phyloP scores from a whole-genome alignment of 2,797 vertebrate species.

The Malurus leucopterus region DNA sequence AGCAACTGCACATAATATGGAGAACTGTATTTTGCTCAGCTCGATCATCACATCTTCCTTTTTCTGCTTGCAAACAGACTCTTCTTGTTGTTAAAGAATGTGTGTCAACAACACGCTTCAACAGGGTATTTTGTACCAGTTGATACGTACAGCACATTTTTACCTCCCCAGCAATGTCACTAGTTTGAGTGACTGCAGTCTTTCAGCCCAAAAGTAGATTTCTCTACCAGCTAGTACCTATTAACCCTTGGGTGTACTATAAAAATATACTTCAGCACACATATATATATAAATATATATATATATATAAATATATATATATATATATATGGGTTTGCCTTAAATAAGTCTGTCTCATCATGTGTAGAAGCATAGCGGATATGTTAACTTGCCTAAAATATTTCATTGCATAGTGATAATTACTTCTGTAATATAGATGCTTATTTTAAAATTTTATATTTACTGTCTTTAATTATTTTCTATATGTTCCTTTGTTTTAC shows the following conservation, averaged over 20 bases:
- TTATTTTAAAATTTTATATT: not conserved
- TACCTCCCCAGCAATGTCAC: not conserved
- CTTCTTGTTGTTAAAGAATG: conserved; percentile 9
- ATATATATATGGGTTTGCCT: not conserved
- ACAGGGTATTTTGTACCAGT: conserved; percentile 5
- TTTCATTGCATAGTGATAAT: not conserved
- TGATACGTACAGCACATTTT: conserved; percentile 17
- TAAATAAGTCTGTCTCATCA: not conserved
- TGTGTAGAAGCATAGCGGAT: not conserved
- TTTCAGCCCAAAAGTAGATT: not conserved
- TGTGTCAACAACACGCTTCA: conserved; percentile 22
- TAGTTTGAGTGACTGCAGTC: not conserved
- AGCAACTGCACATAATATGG: conserved; percentile 61
- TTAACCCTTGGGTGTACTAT: not conserved
- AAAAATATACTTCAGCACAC: not conserved
- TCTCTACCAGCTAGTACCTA: not conserved
- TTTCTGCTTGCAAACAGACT: conserved; percentile 52
- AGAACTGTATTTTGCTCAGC: conserved; percentile 42
- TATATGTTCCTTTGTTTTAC: not conserved
- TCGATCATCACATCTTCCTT: conserved; percentile 11
- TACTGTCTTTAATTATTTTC: not conserved
- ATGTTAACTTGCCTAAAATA: not conserved
- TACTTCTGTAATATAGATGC: not conserved
- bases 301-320: not conserved
- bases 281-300: not conserved